phyloP scores from a whole-genome alignment of 2,113 vertebrate species.

The Vulpes vulpes region DNA sequence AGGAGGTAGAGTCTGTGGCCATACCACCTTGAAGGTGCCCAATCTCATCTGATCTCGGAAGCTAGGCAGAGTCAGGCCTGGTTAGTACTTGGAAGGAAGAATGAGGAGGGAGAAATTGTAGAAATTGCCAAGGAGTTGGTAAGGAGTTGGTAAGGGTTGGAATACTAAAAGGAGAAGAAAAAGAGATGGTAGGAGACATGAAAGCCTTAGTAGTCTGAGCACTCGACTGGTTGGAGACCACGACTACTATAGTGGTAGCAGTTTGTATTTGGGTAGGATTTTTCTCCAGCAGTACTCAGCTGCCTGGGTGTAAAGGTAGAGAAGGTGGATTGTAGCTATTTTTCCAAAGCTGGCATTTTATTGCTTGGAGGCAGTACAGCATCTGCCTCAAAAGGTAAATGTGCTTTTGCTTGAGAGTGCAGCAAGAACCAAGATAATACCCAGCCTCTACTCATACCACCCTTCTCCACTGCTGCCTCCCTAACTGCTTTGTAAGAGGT shows the following conservation, averaged over 20 bases:
- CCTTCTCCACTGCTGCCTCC: neutral
- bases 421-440: neutral
- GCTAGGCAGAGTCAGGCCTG: too few species aligned
- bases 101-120: neutral
- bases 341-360: neutral
- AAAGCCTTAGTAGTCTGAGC: neutral
- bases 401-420: neutral
- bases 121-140: too few species aligned
- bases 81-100: too few species aligned
- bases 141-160: neutral
- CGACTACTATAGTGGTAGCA: neutral
- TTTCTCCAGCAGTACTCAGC: neutral
- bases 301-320: neutral
- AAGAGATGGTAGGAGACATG: neutral
- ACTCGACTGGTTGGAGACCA: neutral
- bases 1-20: too few species aligned
- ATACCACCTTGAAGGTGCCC: too few species aligned
- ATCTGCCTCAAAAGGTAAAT: slow-evolving; percentile 3
- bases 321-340: neutral
- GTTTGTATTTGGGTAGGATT: slow-evolving; percentile 24
- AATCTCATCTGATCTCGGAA: too few species aligned
- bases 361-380: neutral
- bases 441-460: neutral
- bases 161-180: neutral
- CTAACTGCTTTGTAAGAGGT: neutral